These are phyloP conservation scores for Hipparchia semele DNA, from an alignment of 2,888 invertebrate genomes.

Conservation along the genomic window DNA sequence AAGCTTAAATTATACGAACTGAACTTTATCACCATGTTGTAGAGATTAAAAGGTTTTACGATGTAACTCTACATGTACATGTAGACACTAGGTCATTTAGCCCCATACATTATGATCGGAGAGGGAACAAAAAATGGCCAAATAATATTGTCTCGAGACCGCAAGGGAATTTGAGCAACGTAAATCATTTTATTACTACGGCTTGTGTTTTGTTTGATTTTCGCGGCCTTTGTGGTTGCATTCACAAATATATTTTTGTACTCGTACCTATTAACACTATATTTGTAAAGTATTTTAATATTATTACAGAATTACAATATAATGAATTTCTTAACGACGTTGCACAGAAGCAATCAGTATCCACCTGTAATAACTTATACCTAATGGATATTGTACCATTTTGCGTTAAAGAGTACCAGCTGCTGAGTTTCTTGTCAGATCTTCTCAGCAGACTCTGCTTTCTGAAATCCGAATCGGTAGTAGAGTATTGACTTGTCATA, in stretches of 20 bases:
- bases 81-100: conserved; percentile 66
- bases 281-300: no score
- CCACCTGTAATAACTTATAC: no score
- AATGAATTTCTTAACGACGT: no score
- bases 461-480: no score
- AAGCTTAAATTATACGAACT: conserved; percentile 43
- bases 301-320: no score
- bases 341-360: no score
- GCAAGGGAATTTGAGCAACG: conserved; percentile 78
- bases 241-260: conserved; percentile 9
- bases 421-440: no score
- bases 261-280: not conserved
- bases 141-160: conserved; percentile 74
- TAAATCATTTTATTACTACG: conserved; percentile 80
- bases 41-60: conserved; percentile 39
- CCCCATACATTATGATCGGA: conserved; percentile 78
- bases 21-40: conserved; percentile 58
- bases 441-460: no score
- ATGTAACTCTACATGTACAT: conserved; percentile 33
- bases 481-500: no score
- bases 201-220: conserved; percentile 67
- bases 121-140: conserved; percentile 70
- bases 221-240: conserved; percentile 65
- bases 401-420: no score
- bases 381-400: no score